These are phyloP conservation scores for Agelastica alni DNA, from an alignment of 2,888 invertebrate species.

Conservation along the genomic window DNA sequence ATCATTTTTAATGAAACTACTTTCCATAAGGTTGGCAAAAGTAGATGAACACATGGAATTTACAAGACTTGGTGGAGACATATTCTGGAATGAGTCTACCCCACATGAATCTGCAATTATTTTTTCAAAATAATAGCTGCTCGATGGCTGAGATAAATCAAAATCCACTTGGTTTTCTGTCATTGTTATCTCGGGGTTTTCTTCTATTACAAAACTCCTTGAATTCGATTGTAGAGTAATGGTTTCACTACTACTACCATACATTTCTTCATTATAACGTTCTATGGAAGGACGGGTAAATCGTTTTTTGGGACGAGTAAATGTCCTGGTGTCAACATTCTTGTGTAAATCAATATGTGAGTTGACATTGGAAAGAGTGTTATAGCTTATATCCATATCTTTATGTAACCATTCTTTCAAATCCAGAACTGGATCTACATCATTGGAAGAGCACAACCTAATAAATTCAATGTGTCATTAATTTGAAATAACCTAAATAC, in stretches of 20 bases:
- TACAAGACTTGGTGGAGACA: slow-evolving; percentile 64
- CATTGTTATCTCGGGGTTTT: slow-evolving; percentile 39
- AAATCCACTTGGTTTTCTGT: slow-evolving; percentile 39
- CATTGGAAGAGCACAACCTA: slow-evolving; percentile 10
- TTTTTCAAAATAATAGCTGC: slow-evolving; percentile 51
- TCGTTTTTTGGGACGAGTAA: slow-evolving; percentile 69
- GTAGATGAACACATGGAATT: slow-evolving; percentile 60
- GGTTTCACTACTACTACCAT: slow-evolving; percentile 32
- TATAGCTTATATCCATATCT: slow-evolving; percentile 9
- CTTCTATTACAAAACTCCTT: slow-evolving; percentile 27
- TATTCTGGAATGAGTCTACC: slow-evolving; percentile 59
- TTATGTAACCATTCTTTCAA: slow-evolving; percentile 31
- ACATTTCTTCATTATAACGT: slow-evolving; percentile 49
- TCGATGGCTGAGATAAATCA: slow-evolving; percentile 51
- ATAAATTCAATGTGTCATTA: no score
- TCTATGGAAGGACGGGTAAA: slow-evolving; percentile 65
- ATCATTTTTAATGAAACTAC: slow-evolving; percentile 54
- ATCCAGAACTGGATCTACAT: slow-evolving; percentile 24
- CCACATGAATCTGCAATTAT: slow-evolving; percentile 54
- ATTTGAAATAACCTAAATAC: no score
- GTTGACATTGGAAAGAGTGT: not conserved
- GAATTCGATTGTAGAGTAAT: slow-evolving; percentile 10
- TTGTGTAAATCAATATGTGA: slow-evolving; percentile 41
- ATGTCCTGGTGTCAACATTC: slow-evolving; percentile 71
- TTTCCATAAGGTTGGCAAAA: slow-evolving; percentile 56